Evolutionary conservation across 2,113 vertebrate species (phyloP).

Genomic region (Gulo gulo): DNA sequence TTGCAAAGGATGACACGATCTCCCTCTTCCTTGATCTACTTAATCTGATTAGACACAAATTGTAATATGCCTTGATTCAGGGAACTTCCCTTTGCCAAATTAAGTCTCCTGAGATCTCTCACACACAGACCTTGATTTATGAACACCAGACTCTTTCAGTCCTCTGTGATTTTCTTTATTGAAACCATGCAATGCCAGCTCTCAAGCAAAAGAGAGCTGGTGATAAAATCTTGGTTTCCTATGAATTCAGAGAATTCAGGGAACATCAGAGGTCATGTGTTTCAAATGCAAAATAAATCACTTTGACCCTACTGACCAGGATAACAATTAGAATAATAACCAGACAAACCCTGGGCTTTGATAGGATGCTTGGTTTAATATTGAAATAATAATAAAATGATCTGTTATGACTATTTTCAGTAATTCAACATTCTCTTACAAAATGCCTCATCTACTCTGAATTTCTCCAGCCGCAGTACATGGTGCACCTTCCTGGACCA

Average conservation of each 20-base stretch:
- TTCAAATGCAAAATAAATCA: background rate
- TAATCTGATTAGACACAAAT: slow-evolving; percentile 60
- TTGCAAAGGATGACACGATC: background rate
- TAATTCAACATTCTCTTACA: slow-evolving; percentile 8
- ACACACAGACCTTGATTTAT: slow-evolving; percentile 31
- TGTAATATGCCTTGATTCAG: slow-evolving; percentile 52
- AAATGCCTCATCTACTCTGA: background rate
- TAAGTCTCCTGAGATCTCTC: slow-evolving; percentile 51
- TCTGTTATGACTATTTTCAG: background rate
- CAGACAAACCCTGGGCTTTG: background rate
- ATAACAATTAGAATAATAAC: background rate
- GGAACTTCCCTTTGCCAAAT: slow-evolving; percentile 62
- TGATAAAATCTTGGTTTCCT: slow-evolving; percentile 20
- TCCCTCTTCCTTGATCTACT: slow-evolving; percentile 52
- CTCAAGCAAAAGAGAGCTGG: background rate
- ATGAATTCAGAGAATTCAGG: background rate
- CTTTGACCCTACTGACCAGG: background rate
- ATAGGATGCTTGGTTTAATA: background rate
- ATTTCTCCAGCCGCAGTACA: background rate
- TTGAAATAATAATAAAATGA: background rate
- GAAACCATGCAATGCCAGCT: background rate
- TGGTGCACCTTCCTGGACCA: background rate
- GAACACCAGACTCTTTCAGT: slow-evolving; percentile 22
- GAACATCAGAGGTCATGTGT: background rate
- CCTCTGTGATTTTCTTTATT: slow-evolving; percentile 48